Conservation (phyloP, 2,797 vertebrate species). For the Melanotaenia nigrans region DNA sequence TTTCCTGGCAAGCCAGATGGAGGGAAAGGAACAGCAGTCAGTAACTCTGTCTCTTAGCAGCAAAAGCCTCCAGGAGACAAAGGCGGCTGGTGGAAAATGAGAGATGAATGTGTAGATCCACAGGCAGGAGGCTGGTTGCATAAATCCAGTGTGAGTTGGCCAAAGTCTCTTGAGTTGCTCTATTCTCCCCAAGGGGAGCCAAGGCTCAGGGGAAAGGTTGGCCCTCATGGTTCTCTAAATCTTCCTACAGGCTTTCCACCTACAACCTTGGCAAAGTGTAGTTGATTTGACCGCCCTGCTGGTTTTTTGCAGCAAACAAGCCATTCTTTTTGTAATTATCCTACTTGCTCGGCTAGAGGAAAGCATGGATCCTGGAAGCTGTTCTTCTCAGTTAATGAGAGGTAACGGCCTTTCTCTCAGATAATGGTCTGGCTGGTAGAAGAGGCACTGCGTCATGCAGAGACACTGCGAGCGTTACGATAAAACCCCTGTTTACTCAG, state of each 20-base stretch:
- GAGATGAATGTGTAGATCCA: conserved; percentile 69
- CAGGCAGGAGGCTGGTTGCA: conserved; percentile 57
- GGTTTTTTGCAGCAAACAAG: conserved; percentile 60
- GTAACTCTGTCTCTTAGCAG: conserved; percentile 64
- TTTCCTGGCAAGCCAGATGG: conserved; percentile 52
- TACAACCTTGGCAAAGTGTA: conserved; percentile 56
- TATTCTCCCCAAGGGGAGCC: conserved; percentile 40
- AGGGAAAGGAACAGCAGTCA: conserved; percentile 53
- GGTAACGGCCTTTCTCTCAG: conserved; percentile 77
- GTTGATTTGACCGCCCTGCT: conserved; percentile 66
- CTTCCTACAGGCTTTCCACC: conserved; percentile 57
- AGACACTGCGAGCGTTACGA: conserved; percentile 60
- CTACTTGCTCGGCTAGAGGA: conserved; percentile 54
- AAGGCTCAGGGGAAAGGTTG: conserved; percentile 45
- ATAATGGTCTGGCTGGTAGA: conserved; percentile 70
- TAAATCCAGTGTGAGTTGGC: conserved; percentile 63
- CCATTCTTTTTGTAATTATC: conserved; percentile 76
- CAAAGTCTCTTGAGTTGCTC: conserved; percentile 50
- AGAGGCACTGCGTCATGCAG: conserved; percentile 53
- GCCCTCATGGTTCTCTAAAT: conserved; percentile 68
- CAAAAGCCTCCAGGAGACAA: conserved; percentile 55
- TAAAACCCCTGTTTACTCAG: conserved; percentile 58
- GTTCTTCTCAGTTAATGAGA: conserved; percentile 76
- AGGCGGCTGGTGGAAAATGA: conserved; percentile 34
- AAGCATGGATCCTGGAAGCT: conserved; percentile 60